Conservation (phyloP, 2,888 invertebrate genomes). For the Drosophila fulvimacula region DNA sequence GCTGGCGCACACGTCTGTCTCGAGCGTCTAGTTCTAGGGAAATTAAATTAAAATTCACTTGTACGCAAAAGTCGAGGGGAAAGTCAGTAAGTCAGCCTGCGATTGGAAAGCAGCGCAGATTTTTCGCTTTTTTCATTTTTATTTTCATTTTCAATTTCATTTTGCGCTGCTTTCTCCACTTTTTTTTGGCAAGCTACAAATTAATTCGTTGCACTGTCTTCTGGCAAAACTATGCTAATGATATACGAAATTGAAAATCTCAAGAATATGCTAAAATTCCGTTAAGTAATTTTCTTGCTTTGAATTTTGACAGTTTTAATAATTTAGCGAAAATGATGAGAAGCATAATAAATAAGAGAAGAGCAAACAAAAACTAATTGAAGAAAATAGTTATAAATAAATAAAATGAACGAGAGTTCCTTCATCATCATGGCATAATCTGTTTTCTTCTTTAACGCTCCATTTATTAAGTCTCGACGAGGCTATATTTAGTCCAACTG, state of each 20-base stretch:
- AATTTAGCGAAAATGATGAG: neutral
- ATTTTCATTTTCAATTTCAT: slow-evolving; percentile 36
- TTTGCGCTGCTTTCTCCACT: slow-evolving; percentile 12
- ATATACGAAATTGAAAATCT: slow-evolving; percentile 62
- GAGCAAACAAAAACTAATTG: slow-evolving; percentile 1
- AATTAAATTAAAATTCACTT: slow-evolving; percentile 80
- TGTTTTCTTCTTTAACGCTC: slow-evolving; percentile 3
- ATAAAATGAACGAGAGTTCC: neutral
- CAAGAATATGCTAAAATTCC: slow-evolving; percentile 51
- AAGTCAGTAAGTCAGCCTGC: slow-evolving; percentile 70
- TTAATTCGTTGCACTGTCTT: slow-evolving; percentile 72
- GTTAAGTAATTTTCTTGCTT: slow-evolving; percentile 33
- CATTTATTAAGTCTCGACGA: slow-evolving; percentile 37
- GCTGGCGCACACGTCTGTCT: slow-evolving; percentile 72
- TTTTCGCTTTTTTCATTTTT: slow-evolving; percentile 68
- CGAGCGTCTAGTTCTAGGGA: slow-evolving; percentile 75
- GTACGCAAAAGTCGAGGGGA: slow-evolving; percentile 68
- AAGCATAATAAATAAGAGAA: neutral
- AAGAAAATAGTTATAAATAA: neutral
- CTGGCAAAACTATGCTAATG: slow-evolving; percentile 71
- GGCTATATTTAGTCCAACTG: slow-evolving; percentile 61
- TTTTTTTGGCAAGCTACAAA: slow-evolving; percentile 57
- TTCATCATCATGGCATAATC: slow-evolving; percentile 34
- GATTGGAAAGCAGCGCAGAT: slow-evolving; percentile 74
- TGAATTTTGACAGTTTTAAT: neutral